These are phyloP conservation scores for Micrasema minimum DNA, from an alignment of 1,140 invertebrate species.

Conservation along the genomic window DNA sequence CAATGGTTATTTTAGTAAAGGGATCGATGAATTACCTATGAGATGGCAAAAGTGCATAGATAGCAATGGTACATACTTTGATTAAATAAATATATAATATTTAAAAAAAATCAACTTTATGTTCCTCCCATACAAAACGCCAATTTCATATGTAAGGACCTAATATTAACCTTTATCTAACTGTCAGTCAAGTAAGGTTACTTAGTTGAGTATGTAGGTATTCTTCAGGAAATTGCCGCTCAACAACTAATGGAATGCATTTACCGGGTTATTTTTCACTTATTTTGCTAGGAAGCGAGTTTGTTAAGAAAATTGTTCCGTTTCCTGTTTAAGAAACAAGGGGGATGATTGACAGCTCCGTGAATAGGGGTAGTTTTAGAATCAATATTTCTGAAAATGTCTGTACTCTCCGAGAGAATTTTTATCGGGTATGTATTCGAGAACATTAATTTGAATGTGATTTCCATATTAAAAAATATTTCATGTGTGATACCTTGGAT, in stretches of 20 bases:
- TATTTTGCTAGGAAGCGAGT: constrained; percentile 20
- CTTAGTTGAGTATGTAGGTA: constrained; percentile 7
- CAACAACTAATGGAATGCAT: constrained; percentile 9
- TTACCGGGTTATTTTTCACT: constrained; percentile 27
- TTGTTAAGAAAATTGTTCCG: constrained; percentile 38
- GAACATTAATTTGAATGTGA: no score
- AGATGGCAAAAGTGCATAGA: no score
- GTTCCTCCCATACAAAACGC: no score
- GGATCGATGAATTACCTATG: no score
- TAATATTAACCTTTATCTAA: neutral
- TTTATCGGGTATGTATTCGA: no score
- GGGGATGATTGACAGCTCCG: constrained; percentile 35
- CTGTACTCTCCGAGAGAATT: neutral
- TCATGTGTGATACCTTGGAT: no score
- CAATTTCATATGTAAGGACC: no score
- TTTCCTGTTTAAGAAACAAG: constrained; percentile 29
- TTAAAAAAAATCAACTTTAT: no score
- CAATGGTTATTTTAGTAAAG: no score
- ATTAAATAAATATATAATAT: no score
- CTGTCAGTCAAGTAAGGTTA: constrained; percentile 13
- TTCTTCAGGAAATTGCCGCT: constrained; percentile 28
- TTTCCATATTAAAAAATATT: no score
- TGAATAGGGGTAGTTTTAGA: constrained; percentile 3
- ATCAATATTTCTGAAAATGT: neutral
- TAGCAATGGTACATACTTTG: no score